Conservation (phyloP, 2,888 invertebrate species). For the Lissocephala sabroskyi region DNA sequence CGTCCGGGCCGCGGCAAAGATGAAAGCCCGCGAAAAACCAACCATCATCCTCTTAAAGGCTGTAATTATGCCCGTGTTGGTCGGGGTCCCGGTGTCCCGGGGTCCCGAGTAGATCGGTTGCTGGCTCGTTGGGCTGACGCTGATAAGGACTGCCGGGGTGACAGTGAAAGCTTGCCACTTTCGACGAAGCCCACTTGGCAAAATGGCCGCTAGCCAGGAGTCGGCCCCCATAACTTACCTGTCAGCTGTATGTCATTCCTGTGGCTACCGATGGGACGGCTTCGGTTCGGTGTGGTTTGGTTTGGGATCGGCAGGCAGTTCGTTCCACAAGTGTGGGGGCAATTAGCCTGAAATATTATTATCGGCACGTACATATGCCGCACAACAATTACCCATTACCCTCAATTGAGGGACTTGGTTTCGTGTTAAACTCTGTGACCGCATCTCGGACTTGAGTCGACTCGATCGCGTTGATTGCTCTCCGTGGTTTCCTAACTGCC, state of each 20-base stretch:
- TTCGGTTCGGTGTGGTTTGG: not conserved
- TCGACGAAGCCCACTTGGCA: slow-evolving; percentile 5
- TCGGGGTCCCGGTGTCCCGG: slow-evolving; percentile 14
- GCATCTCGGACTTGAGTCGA: slow-evolving; percentile 36
- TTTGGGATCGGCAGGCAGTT: slow-evolving; percentile 17
- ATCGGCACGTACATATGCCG: slow-evolving; percentile 52
- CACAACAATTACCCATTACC: slow-evolving; percentile 61
- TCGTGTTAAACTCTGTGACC: slow-evolving; percentile 64
- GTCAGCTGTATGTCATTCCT: slow-evolving; percentile 67
- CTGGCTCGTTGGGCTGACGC: not conserved
- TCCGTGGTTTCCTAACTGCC: too few relatives aligned
- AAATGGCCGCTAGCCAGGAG: slow-evolving; percentile 49
- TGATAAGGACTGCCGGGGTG: not conserved
- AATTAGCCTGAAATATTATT: slow-evolving; percentile 62
- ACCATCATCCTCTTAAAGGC: slow-evolving; percentile 71
- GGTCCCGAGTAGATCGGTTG: slow-evolving; percentile 7
- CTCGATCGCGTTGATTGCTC: slow-evolving; percentile 38
- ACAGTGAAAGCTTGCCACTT: slow-evolving; percentile 56
- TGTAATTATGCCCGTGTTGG: slow-evolving; percentile 68
- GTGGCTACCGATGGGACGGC: slow-evolving; percentile 63
- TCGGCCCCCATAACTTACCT: slow-evolving; percentile 54
- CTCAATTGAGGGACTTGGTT: slow-evolving; percentile 56
- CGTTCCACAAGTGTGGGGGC: slow-evolving; percentile 56
- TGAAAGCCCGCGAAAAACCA: slow-evolving; percentile 69
- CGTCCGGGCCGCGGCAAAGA: slow-evolving; percentile 55